These are phyloP conservation scores for Cladorhizidae sp. DNA, from an alignment of 37 sponge, comb jelly and placozoan genomes.

Conservation along the genomic window DNA sequence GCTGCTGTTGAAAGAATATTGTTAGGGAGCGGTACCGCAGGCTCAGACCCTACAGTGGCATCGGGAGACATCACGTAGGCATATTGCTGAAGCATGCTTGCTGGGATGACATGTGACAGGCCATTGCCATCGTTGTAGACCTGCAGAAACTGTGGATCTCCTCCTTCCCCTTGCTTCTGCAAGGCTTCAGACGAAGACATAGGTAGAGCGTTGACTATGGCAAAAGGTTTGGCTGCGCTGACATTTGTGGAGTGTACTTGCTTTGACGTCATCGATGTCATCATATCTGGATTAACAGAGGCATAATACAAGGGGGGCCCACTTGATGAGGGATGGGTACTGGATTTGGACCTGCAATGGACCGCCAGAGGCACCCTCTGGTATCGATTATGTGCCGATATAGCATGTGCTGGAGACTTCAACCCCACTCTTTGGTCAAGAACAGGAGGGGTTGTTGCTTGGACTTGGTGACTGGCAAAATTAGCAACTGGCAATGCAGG, in stretches of 20 bases:
- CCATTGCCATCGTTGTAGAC: not conserved
- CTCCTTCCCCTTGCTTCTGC: not conserved
- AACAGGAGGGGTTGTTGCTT: too few relatives aligned
- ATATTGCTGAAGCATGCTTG: not conserved
- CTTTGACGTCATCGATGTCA: not conserved
- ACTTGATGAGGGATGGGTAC: too few relatives aligned
- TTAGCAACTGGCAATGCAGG: too few relatives aligned
- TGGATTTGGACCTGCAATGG: too few relatives aligned
- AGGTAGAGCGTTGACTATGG: constrained; percentile 51
- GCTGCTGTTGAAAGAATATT: not conserved
- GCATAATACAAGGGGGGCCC: not conserved
- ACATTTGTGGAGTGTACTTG: not conserved
- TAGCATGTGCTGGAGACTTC: too few relatives aligned
- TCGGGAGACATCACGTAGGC: not conserved
- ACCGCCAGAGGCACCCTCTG: too few relatives aligned
- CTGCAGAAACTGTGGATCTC: not conserved
- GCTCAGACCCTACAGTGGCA: not conserved
- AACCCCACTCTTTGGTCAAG: too few relatives aligned
- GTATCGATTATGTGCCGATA: too few relatives aligned
- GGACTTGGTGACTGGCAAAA: too few relatives aligned
- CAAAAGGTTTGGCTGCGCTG: constrained; percentile 56
- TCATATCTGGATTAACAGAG: not conserved
- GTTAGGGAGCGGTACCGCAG: not conserved
- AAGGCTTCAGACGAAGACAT: not conserved
- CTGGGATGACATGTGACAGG: not conserved